Conservation (phyloP, 1,140 invertebrate species). For the Sycophila sp. region DNA sequence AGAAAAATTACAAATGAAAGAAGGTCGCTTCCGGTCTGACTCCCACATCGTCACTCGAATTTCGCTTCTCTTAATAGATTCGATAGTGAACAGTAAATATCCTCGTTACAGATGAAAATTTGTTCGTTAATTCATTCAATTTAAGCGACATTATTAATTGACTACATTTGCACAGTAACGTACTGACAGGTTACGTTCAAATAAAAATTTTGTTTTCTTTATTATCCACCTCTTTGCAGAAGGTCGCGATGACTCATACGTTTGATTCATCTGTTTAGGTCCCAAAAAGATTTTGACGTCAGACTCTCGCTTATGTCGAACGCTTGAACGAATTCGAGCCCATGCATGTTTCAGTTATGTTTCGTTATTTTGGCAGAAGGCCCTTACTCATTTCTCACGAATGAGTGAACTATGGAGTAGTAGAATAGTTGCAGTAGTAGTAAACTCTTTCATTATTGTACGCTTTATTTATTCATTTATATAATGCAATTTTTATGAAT, state of each 20-base stretch:
- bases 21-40: background rate
- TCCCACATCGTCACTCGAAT: background rate
- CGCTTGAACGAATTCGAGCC: constrained; percentile 15
- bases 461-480: constrained; percentile 23
- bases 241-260: too few relatives aligned
- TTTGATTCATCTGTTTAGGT: too few relatives aligned
- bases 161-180: too few relatives aligned
- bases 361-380: constrained; percentile 27
- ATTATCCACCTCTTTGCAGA: too few relatives aligned
- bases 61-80: too few relatives aligned
- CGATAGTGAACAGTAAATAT: too few relatives aligned
- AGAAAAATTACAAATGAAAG: constrained; percentile 30
- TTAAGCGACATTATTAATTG: too few relatives aligned
- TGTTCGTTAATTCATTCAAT: too few relatives aligned
- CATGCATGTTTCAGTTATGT: constrained; percentile 27
- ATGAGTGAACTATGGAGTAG: constrained; percentile 11
- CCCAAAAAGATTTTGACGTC: background rate
- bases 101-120: too few relatives aligned
- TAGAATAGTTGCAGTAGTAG: background rate
- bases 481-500: constrained; percentile 10
- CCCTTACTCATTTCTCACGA: constrained; percentile 1
- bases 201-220: too few relatives aligned
- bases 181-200: too few relatives aligned
- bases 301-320: background rate
- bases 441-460: constrained; percentile 27